These are phyloP conservation scores for Peromyscus maniculatus DNA, from an alignment of 2,113 vertebrate genomes.

Conservation along the genomic window DNA sequence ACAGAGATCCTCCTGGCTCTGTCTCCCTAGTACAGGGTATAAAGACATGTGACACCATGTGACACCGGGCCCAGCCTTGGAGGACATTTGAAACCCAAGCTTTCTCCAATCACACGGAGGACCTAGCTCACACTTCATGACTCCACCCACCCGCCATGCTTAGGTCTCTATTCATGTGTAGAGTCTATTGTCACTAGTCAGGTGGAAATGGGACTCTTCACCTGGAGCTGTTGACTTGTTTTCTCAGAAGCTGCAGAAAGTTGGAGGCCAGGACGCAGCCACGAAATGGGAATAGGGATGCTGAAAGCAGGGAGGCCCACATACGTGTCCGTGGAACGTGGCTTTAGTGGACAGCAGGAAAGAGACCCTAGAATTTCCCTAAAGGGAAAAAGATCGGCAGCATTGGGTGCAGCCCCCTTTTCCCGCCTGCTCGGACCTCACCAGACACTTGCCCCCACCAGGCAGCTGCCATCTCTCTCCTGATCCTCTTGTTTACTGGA, in stretches of 20 bases:
- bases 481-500: conserved; percentile 83
- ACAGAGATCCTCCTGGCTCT: not conserved
- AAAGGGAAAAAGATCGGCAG: not conserved
- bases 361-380: conserved; percentile 5
- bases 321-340: not conserved
- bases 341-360: not conserved
- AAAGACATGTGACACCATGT: not conserved
- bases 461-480: conserved; percentile 73
- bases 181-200: not conserved
- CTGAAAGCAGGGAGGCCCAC: not conserved
- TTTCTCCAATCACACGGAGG: not conserved
- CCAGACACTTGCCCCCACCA: conserved; percentile 67
- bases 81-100: not conserved
- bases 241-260: not conserved
- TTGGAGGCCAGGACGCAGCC: not conserved
- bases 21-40: not conserved
- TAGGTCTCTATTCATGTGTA: not conserved
- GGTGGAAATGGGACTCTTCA: not conserved
- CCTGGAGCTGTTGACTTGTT: not conserved
- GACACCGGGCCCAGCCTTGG: not conserved
- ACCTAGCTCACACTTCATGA: not conserved
- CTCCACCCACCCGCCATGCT: not conserved
- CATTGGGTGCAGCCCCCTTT: not conserved
- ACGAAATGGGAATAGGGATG: not conserved
- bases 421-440: not conserved